Evolutionary conservation across 92 coral and sea anemone species (phyloP).

Genomic region (Actinostola sp.): DNA sequence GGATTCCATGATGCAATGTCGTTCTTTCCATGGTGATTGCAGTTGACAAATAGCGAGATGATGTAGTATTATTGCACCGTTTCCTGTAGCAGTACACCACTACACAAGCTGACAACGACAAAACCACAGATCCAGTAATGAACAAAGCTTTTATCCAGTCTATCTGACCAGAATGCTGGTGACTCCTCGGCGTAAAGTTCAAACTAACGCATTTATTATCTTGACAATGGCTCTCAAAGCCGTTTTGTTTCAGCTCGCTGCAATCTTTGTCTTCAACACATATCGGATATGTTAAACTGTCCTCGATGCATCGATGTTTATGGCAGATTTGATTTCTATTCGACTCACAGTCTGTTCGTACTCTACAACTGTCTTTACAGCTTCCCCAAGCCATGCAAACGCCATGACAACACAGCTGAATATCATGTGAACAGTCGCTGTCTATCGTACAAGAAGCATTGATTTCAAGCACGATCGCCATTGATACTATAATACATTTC

Average conservation of each 20-base stretch:
- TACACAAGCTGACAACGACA: slow-evolving; percentile 3
- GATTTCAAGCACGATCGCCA: too few species aligned
- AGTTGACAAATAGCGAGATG: slow-evolving; percentile 1
- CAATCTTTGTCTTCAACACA: slow-evolving; percentile 21
- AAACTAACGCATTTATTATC: background rate
- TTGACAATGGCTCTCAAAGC: background rate
- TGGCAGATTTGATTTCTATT: slow-evolving; percentile 29
- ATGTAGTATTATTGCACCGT: background rate
- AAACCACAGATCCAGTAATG: slow-evolving; percentile 14
- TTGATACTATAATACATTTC: too few species aligned
- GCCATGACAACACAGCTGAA: slow-evolving; percentile 25
- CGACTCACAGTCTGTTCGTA: slow-evolving; percentile 16
- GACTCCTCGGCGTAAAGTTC: background rate
- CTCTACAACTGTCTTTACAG: slow-evolving; percentile 21
- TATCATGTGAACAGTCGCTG: slow-evolving; percentile 13
- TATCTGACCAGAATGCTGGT: slow-evolving; percentile 3
- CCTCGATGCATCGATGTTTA: slow-evolving; percentile 26
- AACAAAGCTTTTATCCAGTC: slow-evolving; percentile 26
- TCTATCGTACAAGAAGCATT: slow-evolving; percentile 9
- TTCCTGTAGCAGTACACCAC: slow-evolving; percentile 30
- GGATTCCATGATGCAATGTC: too few species aligned
- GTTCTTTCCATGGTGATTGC: slow-evolving; percentile 13
- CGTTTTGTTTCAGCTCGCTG: background rate
- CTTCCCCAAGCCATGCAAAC: slow-evolving; percentile 14
- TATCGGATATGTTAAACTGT: slow-evolving; percentile 6